These are phyloP conservation scores for Meghimatium bilineatum DNA, from an alignment of 2,888 invertebrate species.

Conservation along the genomic window DNA sequence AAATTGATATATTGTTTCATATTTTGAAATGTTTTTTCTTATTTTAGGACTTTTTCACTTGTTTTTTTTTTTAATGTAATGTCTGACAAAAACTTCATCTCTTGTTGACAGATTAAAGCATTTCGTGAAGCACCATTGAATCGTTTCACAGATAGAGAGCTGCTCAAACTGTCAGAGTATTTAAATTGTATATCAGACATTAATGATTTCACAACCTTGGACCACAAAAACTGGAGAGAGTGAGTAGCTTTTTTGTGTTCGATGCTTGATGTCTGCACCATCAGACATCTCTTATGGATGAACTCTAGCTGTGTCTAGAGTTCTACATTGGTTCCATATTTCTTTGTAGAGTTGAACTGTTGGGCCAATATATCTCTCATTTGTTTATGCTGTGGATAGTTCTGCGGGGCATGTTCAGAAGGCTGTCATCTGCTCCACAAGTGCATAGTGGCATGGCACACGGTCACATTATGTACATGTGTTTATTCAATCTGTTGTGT, in stretches of 20 bases:
- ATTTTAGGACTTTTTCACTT: too few relatives aligned
- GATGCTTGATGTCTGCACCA: background rate
- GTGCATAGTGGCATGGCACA: too few relatives aligned
- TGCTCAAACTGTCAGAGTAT: conserved; percentile 87
- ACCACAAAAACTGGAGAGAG: conserved; percentile 93
- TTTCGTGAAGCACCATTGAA: conserved; percentile 94
- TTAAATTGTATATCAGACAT: conserved; percentile 88
- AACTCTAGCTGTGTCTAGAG: too few relatives aligned
- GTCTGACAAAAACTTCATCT: background rate
- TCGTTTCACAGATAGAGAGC: conserved; percentile 88
- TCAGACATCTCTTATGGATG: background rate
- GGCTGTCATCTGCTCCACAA: too few relatives aligned
- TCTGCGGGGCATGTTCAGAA: too few relatives aligned
- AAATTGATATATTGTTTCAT: background rate
- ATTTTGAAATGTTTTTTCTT: background rate
- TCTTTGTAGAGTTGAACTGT: too few relatives aligned
- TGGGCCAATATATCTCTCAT: too few relatives aligned
- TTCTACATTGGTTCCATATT: too few relatives aligned
- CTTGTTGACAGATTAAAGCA: conserved; percentile 83
- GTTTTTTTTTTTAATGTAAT: background rate
- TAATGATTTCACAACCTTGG: conserved; percentile 88
- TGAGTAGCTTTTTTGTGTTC: conserved; percentile 57
- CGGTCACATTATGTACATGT: too few relatives aligned
- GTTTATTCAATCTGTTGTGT: too few relatives aligned
- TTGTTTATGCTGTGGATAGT: too few relatives aligned